phyloP scores from a whole-genome alignment of 92 coral and sea anemone genomes.

The Porites rus region DNA sequence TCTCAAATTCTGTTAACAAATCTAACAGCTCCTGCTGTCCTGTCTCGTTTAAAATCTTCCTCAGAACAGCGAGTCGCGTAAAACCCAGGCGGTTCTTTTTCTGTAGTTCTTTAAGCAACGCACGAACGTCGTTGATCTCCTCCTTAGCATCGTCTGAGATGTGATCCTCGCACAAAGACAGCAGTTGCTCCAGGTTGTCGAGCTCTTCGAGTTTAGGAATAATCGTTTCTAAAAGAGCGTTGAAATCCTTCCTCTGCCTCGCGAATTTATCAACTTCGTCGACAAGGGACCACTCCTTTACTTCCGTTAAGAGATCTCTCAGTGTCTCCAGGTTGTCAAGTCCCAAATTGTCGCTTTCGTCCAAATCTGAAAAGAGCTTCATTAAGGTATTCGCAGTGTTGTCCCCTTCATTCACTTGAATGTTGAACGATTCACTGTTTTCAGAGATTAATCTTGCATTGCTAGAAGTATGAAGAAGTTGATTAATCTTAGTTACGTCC shows the following conservation, averaged over 20 bases:
- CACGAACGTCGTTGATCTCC: not conserved
- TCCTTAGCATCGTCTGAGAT: not conserved
- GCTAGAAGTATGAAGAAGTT: not conserved
- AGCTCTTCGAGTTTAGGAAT: not conserved
- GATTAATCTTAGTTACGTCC: not conserved
- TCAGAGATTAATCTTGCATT: not conserved
- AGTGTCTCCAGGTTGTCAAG: slow-evolving; percentile 32
- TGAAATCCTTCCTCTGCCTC: not conserved
- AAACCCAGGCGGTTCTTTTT: not conserved
- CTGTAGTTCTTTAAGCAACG: not conserved
- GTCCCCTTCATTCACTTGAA: not conserved
- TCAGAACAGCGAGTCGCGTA: not conserved
- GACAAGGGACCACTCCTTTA: slow-evolving; percentile 34
- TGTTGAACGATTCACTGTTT: slow-evolving; percentile 2
- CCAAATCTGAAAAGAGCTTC: slow-evolving; percentile 47
- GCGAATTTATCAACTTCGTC: slow-evolving; percentile 33
- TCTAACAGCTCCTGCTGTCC: not conserved
- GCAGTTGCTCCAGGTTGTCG: not conserved
- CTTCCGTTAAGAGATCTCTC: slow-evolving; percentile 21
- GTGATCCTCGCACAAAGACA: not conserved
- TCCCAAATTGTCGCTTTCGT: slow-evolving; percentile 10
- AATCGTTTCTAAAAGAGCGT: not conserved
- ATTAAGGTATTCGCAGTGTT: not conserved
- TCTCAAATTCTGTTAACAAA: not conserved
- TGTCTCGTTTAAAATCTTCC: not conserved